Percentiles rank a stretch among this genome's conserved stretches.
These are phyloP conservation scores for Chanos chanos DNA, from an alignment of 2,797 vertebrate genomes.

Conservation along the genomic window DNA sequence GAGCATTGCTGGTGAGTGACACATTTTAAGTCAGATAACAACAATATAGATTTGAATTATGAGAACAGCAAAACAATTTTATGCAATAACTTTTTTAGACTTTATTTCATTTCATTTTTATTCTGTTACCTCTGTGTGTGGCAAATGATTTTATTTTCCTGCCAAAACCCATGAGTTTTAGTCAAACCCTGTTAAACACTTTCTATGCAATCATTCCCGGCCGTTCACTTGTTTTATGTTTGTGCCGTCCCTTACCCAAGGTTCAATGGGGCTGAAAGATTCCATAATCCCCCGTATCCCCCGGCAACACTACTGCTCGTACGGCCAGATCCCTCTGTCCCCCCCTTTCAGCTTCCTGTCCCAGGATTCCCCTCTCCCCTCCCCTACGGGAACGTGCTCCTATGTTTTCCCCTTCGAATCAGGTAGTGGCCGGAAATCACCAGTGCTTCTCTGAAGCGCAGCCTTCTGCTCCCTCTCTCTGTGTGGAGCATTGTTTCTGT, in stretches of 20 bases:
- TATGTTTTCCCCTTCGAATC: conserved; percentile 63
- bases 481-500: conserved; percentile 54
- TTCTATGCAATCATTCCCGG: conserved; percentile 6
- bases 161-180: too few relatives aligned
- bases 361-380: conserved; percentile 67
- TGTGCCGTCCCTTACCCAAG: conserved; percentile 66
- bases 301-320: conserved; percentile 75
- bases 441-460: conserved; percentile 41
- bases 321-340: conserved; percentile 70
- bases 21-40: background rate
- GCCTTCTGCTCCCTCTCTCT: conserved; percentile 43
- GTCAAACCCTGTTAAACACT: too few relatives aligned
- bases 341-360: conserved; percentile 71
- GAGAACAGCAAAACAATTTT: background rate
- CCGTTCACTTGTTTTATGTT: conserved; percentile 38
- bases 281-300: conserved; percentile 76
- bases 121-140: conserved; percentile 5
- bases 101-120: background rate
- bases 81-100: background rate
- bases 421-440: conserved; percentile 68
- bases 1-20: conserved; percentile 84
- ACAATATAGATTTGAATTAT: background rate
- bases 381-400: conserved; percentile 64
- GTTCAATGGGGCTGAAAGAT: conserved; percentile 83
- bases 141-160: too few relatives aligned